Evolutionary conservation across 1,140 invertebrate genomes (phyloP).

Genomic region (Drosophila ironensis): DNA sequence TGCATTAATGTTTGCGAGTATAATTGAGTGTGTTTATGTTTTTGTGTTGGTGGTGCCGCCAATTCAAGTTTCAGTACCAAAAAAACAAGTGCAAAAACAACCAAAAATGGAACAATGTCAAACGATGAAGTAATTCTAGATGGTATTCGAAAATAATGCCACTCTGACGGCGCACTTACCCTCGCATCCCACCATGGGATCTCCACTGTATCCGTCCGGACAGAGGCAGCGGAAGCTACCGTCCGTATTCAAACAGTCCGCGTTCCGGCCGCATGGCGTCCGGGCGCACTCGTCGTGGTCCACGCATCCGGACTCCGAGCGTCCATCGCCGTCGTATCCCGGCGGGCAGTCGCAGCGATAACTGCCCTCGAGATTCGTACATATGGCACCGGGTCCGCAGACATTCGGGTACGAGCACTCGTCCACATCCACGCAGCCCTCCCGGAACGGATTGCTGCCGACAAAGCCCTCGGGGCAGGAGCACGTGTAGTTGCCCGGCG

Average conservation of each 20-base stretch:
- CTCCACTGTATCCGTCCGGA: constrained; percentile 89
- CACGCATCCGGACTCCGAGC: constrained; percentile 85
- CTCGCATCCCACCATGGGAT: constrained; percentile 87
- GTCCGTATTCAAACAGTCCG: constrained; percentile 88
- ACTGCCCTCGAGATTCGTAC: constrained; percentile 90
- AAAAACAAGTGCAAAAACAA: constrained; percentile 53
- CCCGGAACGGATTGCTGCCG: constrained; percentile 89
- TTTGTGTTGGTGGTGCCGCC: constrained; percentile 33
- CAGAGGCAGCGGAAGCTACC: constrained; percentile 89
- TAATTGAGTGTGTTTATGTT: constrained; percentile 22
- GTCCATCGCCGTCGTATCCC: constrained; percentile 89
- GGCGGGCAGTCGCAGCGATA: constrained; percentile 91
- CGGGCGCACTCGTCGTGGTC: constrained; percentile 88
- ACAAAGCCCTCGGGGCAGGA: constrained; percentile 90
- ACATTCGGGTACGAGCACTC: constrained; percentile 89
- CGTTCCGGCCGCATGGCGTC: constrained; percentile 87
- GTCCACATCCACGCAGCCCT: constrained; percentile 91
- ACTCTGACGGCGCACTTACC: too few species aligned
- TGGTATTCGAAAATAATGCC: neutral
- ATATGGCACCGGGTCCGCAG: constrained; percentile 90
- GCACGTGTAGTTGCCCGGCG: constrained; percentile 94
- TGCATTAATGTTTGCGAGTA: constrained; percentile 54
- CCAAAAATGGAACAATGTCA: constrained; percentile 51
- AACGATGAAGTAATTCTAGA: neutral
- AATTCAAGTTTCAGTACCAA: constrained; percentile 30